Evolutionary conservation across 2,113 vertebrate species (phyloP).

Genomic region (Ellobius talpinus): DNA sequence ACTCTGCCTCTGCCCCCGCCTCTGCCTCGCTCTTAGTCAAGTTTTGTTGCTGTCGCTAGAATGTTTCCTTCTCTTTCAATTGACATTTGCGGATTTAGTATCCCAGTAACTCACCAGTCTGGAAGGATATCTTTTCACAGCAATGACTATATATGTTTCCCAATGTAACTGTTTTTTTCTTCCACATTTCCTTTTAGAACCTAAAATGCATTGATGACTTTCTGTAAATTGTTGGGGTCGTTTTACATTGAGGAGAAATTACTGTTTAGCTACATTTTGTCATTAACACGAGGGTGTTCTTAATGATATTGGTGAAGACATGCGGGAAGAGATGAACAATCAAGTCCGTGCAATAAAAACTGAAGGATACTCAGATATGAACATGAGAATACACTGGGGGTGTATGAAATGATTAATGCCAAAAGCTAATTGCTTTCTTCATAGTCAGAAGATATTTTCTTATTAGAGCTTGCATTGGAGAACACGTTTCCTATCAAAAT

Average conservation of each 20-base stretch:
- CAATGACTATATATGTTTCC: neutral
- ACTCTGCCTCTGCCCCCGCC: neutral
- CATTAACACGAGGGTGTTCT: neutral
- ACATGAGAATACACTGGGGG: neutral
- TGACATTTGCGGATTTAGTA: neutral
- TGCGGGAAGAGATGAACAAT: constrained; percentile 1
- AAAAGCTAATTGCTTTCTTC: neutral
- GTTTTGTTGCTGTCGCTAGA: neutral
- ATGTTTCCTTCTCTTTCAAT: neutral
- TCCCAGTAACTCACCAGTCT: neutral
- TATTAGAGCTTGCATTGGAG: neutral
- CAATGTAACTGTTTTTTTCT: neutral
- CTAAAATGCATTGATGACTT: neutral
- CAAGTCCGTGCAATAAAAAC: neutral
- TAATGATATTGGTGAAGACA: neutral
- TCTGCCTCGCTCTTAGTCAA: neutral
- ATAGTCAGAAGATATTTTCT: neutral
- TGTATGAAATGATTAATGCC: neutral
- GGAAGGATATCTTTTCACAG: neutral
- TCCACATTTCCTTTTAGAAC: neutral
- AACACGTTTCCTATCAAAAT: constrained; percentile 34
- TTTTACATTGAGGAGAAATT: neutral
- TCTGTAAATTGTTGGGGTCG: neutral
- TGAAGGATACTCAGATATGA: neutral
- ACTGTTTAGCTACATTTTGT: neutral